A percentile compares a stretch with the other conserved stretches of the same genome.
Evolutionary conservation across 2,113 vertebrate genomes (phyloP).

Genomic region (Nycticryphes semicollaris): DNA sequence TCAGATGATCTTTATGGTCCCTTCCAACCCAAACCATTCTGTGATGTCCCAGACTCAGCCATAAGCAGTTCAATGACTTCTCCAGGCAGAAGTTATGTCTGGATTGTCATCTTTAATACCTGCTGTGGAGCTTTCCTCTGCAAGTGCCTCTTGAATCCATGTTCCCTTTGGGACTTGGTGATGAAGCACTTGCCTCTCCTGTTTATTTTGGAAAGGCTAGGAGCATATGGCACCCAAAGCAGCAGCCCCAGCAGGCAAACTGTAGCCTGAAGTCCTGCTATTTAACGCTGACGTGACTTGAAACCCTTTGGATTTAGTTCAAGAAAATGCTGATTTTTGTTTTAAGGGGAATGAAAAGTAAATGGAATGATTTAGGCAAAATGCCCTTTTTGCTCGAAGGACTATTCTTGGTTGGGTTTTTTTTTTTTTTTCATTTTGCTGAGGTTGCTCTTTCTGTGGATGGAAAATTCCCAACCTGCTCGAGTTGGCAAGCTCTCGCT

Average conservation of each 20-base stretch:
- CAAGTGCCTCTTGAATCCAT: neutral
- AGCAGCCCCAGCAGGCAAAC: neutral
- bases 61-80: neutral
- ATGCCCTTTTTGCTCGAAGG: neutral
- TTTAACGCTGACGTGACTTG: neutral
- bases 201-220: neutral
- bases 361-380: neutral
- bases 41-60: neutral
- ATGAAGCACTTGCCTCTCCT: neutral
- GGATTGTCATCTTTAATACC: neutral
- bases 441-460: neutral
- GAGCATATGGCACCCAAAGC: neutral
- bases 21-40: neutral
- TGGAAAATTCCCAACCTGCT: neutral
- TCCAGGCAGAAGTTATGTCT: neutral
- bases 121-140: neutral
- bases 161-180: neutral
- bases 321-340: neutral
- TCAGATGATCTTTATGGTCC: neutral
- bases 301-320: neutral
- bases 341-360: neutral
- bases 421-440: neutral
- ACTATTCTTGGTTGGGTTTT: too few species aligned
- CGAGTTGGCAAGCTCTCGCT: neutral
- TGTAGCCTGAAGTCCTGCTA: neutral